A percentile compares a stretch with the other conserved stretches of the same genome.
These are phyloP conservation scores for Alouatta palliata DNA, from an alignment of 2,113 vertebrate genomes.

Conservation along the genomic window DNA sequence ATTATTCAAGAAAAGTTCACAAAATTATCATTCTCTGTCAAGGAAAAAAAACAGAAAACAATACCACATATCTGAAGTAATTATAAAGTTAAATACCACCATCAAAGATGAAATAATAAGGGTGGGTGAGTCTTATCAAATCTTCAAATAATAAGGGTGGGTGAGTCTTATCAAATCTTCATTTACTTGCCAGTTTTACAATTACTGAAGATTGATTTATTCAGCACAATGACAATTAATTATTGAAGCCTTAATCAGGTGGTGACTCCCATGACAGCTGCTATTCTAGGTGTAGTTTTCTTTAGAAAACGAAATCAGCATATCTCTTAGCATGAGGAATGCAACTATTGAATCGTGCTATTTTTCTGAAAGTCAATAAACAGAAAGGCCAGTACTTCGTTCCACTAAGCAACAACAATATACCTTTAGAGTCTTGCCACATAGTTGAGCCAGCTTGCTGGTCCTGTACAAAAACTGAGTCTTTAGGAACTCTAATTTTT, in stretches of 20 bases:
- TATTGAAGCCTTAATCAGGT: slow-evolving; percentile 41
- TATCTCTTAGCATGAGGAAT: not conserved
- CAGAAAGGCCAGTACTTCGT: not conserved
- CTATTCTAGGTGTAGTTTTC: not conserved
- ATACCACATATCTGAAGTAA: not conserved
- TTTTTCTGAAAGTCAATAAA: slow-evolving; percentile 35
- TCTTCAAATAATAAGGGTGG: not conserved
- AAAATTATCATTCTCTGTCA: not conserved
- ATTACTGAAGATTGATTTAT: slow-evolving; percentile 31
- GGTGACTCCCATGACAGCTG: not conserved
- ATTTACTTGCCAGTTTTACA: slow-evolving; percentile 41
- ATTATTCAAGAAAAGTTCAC: not conserved
- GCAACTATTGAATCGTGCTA: not conserved
- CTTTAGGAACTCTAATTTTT: not conserved
- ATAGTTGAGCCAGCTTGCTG: not conserved
- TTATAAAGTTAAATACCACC: not conserved
- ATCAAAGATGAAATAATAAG: not conserved
- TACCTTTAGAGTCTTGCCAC: not conserved
- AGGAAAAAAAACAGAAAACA: not conserved
- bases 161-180: not conserved
- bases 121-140: no score
- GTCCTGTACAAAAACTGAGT: not conserved
- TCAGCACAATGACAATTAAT: slow-evolving; percentile 27
- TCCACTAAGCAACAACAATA: not conserved
- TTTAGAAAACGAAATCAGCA: not conserved